Evolutionary conservation across 2,797 vertebrate genomes (phyloP), one percentile per base, ranked within the genome.

Genomic region (Siniperca obscura): DNA sequence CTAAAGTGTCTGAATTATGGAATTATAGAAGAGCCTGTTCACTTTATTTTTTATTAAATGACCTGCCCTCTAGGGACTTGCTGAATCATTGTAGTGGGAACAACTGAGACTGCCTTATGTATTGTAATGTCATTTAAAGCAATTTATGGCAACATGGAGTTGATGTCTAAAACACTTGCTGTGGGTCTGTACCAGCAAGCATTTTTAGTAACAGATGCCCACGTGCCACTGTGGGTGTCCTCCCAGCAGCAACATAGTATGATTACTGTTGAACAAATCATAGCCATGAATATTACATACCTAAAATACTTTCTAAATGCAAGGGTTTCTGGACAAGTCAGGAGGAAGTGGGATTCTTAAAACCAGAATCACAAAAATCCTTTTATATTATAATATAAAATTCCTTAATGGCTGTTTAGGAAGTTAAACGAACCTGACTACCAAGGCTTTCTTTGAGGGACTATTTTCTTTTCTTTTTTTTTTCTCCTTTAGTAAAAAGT

Each of bases 121-220:
- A 53, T 76, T 62, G 14, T 44, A 36, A 55, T 81, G 6, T 48
- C 6, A 48, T 85, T 46, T 71, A 66, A 73, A 67, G 30, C 12
- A 70, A 48, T 74, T 76, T 22, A 48, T 44, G 72, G 17, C 19
- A 50, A 3, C 7, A 25, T 65, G 8, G 42, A 70, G 36, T 36
- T 82, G 11, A 80, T 70, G 38, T 59, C 52, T 66, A 34, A 72
- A 56, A 70, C n/a, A 75, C 42, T 76, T 73, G 36, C 42, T 57
- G 44, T 56, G 36, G 10, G 34, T 75, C 44, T 73, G 27, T 55
- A 78, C 60, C 36, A 82, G 50, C 22, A 38, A n/a, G 42, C 40
- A 55, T 80, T 87, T 85, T 82, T 85, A 89, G 74, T 67, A 59
- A 66, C 70, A 84, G 16, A 77, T 79, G 72, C 70, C 65, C 74